Evolutionary conservation across 1,140 invertebrate genomes (phyloP).

Genomic region (Drosophila mayri): DNA sequence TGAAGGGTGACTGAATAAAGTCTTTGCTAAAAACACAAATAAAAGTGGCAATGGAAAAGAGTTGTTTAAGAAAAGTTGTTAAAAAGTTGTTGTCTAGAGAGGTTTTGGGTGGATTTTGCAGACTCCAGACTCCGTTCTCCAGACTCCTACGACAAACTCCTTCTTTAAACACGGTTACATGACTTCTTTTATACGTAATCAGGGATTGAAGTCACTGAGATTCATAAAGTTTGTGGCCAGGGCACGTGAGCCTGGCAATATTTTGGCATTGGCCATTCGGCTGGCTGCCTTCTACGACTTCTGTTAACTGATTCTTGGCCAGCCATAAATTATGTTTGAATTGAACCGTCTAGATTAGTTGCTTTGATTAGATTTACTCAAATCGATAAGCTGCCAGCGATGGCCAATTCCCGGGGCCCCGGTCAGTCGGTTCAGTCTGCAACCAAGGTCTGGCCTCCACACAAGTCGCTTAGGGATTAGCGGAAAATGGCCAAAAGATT

Average conservation of each 20-base stretch:
- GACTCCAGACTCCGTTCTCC: not conserved
- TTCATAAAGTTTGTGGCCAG: slow-evolving; percentile 7
- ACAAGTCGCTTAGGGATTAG: slow-evolving; percentile 31
- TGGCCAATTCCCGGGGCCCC: slow-evolving; percentile 2
- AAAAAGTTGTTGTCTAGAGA: not conserved
- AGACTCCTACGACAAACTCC: not conserved
- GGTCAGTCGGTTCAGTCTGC: slow-evolving; percentile 47
- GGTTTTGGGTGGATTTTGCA: not conserved
- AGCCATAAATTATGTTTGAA: slow-evolving; percentile 62
- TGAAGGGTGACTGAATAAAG: not conserved
- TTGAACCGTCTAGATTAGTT: slow-evolving; percentile 58
- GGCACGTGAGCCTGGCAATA: slow-evolving; percentile 31
- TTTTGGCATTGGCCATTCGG: slow-evolving; percentile 23
- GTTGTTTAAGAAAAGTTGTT: not conserved
- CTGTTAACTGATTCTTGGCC: slow-evolving; percentile 32
- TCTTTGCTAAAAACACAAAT: not conserved
- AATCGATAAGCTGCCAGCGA: slow-evolving; percentile 28
- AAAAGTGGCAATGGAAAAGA: not conserved
- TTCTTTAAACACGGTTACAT: not conserved
- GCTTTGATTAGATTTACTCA: slow-evolving; percentile 66
- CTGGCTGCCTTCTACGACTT: slow-evolving; percentile 19
- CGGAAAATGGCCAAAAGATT: slow-evolving; percentile 31
- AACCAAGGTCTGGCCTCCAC: slow-evolving; percentile 37
- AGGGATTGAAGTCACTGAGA: not conserved
- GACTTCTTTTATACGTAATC: slow-evolving; percentile 40